Conservation (phyloP, 1,140 invertebrate genomes). For the Bacillus rossius region DNA sequence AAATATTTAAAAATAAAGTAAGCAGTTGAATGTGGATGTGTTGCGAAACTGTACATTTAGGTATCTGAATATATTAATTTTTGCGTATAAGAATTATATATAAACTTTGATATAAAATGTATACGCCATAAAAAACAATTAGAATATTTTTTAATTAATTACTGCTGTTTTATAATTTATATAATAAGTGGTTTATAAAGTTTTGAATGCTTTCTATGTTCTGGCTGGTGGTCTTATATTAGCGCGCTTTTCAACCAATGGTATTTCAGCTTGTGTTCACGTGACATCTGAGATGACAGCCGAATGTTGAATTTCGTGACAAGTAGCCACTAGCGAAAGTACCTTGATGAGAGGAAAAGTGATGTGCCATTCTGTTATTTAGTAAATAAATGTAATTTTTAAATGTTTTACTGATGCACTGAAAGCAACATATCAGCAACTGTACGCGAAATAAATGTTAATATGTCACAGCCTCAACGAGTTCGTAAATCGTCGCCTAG, state of each 20-base stretch:
- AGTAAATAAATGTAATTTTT: conserved; percentile 8
- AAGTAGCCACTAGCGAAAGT: conserved; percentile 13
- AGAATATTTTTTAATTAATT: too few relatives aligned
- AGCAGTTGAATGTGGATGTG: too few relatives aligned
- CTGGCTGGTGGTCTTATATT: background rate
- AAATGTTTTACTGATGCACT: conserved; percentile 3
- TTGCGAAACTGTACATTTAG: too few relatives aligned
- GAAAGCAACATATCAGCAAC: conserved; percentile 14
- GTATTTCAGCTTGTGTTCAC: background rate
- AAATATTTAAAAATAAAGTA: too few relatives aligned
- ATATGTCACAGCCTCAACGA: conserved; percentile 13
- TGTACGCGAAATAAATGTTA: conserved; percentile 8
- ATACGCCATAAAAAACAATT: too few relatives aligned
- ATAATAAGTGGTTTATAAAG: too few relatives aligned
- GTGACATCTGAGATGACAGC: conserved; percentile 2
- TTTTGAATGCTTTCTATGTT: too few relatives aligned
- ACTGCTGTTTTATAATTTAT: too few relatives aligned
- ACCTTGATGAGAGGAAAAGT: conserved; percentile 8
- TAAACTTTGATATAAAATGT: too few relatives aligned
- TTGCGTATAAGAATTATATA: too few relatives aligned
- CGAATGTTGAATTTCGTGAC: conserved; percentile 10
- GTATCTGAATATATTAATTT: too few relatives aligned
- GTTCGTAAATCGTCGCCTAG: conserved; percentile 14
- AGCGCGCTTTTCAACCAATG: conserved; percentile 9
- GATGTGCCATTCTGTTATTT: background rate